Evolutionary conservation across 2,113 vertebrate species (phyloP), one percentile per base, ranked within the genome.

Genomic region (Urocynchramus pylzowi): DNA sequence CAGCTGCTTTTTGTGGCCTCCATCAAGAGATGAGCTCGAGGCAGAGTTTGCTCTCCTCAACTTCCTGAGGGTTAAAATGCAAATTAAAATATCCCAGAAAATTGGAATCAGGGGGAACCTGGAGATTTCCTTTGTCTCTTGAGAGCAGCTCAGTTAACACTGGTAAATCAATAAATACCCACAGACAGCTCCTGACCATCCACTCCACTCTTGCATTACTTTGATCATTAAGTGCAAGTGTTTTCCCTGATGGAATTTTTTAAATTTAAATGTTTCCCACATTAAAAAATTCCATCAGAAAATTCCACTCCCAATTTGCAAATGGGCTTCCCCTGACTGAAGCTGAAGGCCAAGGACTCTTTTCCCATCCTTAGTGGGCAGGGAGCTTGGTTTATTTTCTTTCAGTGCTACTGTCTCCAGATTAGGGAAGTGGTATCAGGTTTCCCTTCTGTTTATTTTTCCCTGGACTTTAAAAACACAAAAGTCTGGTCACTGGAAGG

Each of bases 401-500:
- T 91, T 76, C 13, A 13, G 9, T 1, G 74, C 82, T 93, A 87
- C 90, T 83, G 94, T 95, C 90, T 90, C 45, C 57, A 83, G 90
- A 93, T 79, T 83, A 88, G 57, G 44, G 31, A 87, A 73, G 50
- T 3, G 57, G 22, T 57, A 16, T 93, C 92, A 27, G 12, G 44
- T 94, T 96, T 93, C 90, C 63, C 13, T 85, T 79, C 65, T 79
- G 92, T 93, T 95, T 91, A 41, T 85, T 90, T 93, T 96, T 20
- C 61, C 61, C 70, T 52, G 27, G 56, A 52, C 56, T 82, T 73
- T 2, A 13, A 42, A 70, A 17, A 57, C 54, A n/a, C 28, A 16
- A 6, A 47, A 35, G 6, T 37, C 65, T 63, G 22, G 33, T 69
- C 17, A 21, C 49, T 91, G 85, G 68, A 76, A 91, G 80, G 45